Conservation (phyloP, 2,888 invertebrate species). For the Lochmaea crataegi region DNA sequence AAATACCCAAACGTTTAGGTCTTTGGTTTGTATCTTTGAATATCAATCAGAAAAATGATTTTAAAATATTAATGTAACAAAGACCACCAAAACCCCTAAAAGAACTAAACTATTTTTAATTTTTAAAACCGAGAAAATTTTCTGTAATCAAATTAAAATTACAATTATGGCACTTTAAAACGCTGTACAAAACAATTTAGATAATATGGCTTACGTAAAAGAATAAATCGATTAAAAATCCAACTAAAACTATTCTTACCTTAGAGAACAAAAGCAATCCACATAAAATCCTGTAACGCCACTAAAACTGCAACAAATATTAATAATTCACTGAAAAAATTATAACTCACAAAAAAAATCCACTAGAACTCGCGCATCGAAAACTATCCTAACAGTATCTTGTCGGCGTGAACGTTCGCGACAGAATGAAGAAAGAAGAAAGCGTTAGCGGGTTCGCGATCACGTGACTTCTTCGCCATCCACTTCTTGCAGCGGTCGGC, state of each 20-base stretch:
- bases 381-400: constrained; percentile 28
- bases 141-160: too few species aligned
- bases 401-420: constrained; percentile 51
- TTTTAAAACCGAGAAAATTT: too few species aligned
- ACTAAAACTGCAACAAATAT: constrained; percentile 15
- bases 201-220: too few species aligned
- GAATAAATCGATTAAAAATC: background rate
- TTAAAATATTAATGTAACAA: too few species aligned
- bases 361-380: constrained; percentile 27
- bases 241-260: constrained; percentile 15
- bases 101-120: too few species aligned
- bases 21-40: too few species aligned
- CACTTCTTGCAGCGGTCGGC: constrained; percentile 46
- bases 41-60: too few species aligned
- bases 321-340: constrained; percentile 15
- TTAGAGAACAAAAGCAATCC: constrained; percentile 12
- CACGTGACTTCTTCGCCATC: constrained; percentile 53
- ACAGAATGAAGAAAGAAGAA: constrained; percentile 60
- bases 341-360: constrained; percentile 34
- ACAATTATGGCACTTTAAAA: too few species aligned
- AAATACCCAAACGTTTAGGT: too few species aligned
- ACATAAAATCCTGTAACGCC: constrained; percentile 13
- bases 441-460: constrained; percentile 55
- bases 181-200: too few species aligned
- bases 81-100: too few species aligned